phyloP scores from a whole-genome alignment of 2,888 invertebrate genomes.

The Lasius platythorax region DNA sequence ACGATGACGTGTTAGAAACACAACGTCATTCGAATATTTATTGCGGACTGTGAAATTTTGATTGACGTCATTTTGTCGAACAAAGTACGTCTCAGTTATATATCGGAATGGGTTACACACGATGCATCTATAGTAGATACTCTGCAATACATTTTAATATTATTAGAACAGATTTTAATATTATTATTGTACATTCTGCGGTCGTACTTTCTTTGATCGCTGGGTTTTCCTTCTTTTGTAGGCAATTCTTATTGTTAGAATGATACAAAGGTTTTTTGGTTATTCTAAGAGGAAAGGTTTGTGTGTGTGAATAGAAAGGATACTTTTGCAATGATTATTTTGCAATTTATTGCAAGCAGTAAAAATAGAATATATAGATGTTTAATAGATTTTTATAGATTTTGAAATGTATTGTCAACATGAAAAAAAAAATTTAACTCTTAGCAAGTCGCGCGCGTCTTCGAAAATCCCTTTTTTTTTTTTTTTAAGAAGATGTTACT shows the following conservation, averaged over 20 bases:
- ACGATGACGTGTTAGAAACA: constrained; percentile 6
- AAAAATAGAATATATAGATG: constrained; percentile 2
- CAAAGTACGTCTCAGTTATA: background rate
- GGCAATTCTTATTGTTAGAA: background rate
- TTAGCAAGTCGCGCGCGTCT: background rate
- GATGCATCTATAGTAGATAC: background rate
- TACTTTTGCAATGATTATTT: background rate
- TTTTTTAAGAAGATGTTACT: background rate
- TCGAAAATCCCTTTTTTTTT: background rate
- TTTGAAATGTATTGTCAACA: background rate
- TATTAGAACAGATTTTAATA: background rate
- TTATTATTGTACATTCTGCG: background rate
- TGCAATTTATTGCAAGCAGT: background rate
- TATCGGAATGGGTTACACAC: background rate
- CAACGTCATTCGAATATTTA: constrained; percentile 14
- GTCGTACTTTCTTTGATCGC: background rate
- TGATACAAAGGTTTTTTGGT: background rate
- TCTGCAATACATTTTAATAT: background rate
- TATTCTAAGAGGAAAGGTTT: background rate
- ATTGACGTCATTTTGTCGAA: background rate
- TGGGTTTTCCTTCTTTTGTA: background rate
- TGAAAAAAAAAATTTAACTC: background rate
- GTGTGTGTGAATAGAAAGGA: background rate
- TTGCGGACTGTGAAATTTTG: background rate
- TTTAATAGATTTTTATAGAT: background rate